Percentiles rank a stretch among this genome's conserved stretches.
Evolutionary conservation across 2,113 vertebrate species (phyloP).

Genomic region (Phrynocephalus versicolor): DNA sequence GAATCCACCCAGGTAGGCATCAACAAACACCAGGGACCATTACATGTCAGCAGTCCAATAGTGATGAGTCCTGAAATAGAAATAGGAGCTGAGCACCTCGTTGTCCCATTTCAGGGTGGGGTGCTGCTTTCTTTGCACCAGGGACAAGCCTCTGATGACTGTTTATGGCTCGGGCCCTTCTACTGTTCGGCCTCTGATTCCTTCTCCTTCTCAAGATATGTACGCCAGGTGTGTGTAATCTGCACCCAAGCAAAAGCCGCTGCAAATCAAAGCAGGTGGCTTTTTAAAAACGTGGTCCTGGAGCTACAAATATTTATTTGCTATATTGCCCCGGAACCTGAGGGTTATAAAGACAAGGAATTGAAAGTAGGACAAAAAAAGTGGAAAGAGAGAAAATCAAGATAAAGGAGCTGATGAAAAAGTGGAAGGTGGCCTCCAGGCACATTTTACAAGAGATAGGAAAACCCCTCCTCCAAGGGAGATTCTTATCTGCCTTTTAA

Average conservation of each 20-base stretch:
- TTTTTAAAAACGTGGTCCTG: neutral
- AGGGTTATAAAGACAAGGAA: neutral
- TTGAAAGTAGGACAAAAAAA: neutral
- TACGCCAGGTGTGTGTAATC: neutral
- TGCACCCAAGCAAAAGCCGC: neutral
- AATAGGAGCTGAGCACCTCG: no score
- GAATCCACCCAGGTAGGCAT: no score
- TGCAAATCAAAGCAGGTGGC: neutral
- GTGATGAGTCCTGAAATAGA: no score
- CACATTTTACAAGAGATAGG: neutral
- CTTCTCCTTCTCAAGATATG: neutral
- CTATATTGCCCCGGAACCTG: neutral
- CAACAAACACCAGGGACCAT: neutral
- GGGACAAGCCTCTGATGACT: no score
- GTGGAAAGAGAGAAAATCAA: no score
- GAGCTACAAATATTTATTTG: neutral
- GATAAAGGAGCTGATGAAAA: fast-evolving
- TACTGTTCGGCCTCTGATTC: neutral
- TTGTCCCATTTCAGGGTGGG: no score
- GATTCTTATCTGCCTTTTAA: neutral
- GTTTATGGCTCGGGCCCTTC: neutral
- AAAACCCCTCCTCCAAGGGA: neutral
- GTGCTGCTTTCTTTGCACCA: no score
- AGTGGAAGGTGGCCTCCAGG: neutral
- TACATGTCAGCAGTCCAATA: neutral